phyloP scores from a whole-genome alignment of 2,888 invertebrate genomes.

The Litoditis marina region DNA sequence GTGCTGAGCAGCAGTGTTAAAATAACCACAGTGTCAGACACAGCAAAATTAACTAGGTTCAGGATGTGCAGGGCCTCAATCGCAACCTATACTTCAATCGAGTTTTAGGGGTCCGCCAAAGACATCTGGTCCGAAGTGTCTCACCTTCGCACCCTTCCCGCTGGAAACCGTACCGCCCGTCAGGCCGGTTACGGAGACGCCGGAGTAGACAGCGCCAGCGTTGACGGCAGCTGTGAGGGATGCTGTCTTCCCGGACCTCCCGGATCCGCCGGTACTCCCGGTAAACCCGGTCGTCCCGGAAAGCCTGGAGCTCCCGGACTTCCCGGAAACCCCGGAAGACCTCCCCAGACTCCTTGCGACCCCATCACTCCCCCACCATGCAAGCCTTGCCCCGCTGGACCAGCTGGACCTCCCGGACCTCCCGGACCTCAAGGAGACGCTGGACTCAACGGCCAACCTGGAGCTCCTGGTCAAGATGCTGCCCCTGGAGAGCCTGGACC shows the following conservation, averaged over 20 bases:
- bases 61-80: too few relatives aligned
- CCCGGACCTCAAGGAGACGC: conserved; percentile 46
- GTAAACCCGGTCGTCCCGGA: conserved; percentile 33
- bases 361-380: neutral
- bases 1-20: too few relatives aligned
- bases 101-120: conserved; percentile 34
- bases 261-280: conserved; percentile 37
- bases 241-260: conserved; percentile 47
- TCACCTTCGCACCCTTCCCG: conserved; percentile 38
- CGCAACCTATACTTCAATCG: neutral
- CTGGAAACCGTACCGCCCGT: conserved; percentile 46
- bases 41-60: too few relatives aligned
- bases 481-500: conserved; percentile 37
- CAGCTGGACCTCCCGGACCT: conserved; percentile 32
- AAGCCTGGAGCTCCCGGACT: conserved; percentile 12
- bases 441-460: conserved; percentile 38
- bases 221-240: conserved; percentile 42
- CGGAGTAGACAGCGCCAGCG: conserved; percentile 29
- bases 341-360: neutral
- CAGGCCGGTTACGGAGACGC: conserved; percentile 42
- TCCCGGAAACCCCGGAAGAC: neutral
- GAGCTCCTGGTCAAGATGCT: conserved; percentile 45
- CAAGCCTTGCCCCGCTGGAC: neutral
- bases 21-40: too few relatives aligned
- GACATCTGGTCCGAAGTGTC: conserved; percentile 45